Base-by-base conservation (phyloP, 2,888 invertebrate genomes). In the Scaptomyza reducta region DNA sequence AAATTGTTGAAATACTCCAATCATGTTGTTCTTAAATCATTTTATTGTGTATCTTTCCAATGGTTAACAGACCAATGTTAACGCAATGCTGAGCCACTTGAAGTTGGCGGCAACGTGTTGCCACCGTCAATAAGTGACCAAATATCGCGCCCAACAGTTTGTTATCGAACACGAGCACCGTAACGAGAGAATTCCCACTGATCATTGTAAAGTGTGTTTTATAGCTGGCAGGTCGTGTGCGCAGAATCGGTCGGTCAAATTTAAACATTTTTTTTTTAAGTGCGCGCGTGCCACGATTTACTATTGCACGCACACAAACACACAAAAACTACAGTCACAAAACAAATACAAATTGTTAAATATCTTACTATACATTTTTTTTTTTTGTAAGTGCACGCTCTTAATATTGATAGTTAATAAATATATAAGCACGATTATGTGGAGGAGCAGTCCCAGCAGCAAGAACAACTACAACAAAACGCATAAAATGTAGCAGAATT, bases 401-500 rank as follows among this genome's bases (percentile, higher is more conserved):
- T 41, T 22, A 25, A 50, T 46, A 51, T 44, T 51, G 3, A 44
- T 45, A 27, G 41, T 35, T 16, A 42, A 53, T 29, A 54, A 44
- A 27, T 29, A 29, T 13, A 38, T 18, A 33, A 40, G 51, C 16
- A 50, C 38, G n/a, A 47, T 42, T 29, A 53, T 31, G 53, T 41
- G 40, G 50, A 50, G 63, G 46, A 69, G 51, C 61, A 49, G 44
- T 62, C 42, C 49, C 38, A 68, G 33, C 25, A 44, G 22, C 46
- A 62, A 38, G 40, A 56, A 16, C 18, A 61, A 14, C 53, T 51
- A 47, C 14, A 64, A 47, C 50, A 51, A 67, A 66, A 71, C 45
- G 49, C 46, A 66, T 64, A 75, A 77, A 70, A 85, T 85, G 85
- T 81, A 85, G 77, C 59, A 79, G 73, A 83, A 73, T 71, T 80